Percentiles rank a stretch among this genome's conserved stretches.
Conservation (phyloP, 2,113 vertebrate genomes). For the Sardina pilchardus region DNA sequence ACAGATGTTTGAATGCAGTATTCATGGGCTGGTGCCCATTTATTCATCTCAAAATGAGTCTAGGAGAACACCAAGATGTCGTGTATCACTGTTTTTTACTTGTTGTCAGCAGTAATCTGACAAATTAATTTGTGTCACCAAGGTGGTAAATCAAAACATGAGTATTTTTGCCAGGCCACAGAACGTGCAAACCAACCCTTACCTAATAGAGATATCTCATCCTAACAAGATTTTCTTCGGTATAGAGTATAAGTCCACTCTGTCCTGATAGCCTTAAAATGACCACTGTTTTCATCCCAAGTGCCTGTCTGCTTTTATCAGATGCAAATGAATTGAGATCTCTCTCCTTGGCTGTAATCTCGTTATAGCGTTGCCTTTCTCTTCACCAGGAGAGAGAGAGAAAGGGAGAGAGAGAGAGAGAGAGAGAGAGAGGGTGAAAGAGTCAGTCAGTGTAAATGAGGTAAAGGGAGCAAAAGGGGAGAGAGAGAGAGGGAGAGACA, state of each 20-base stretch:
- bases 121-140: slow-evolving; percentile 1
- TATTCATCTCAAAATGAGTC: neutral
- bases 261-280: slow-evolving; percentile 17
- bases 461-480: neutral
- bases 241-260: neutral
- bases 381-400: neutral
- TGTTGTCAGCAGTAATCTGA: neutral
- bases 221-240: neutral
- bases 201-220: slow-evolving; percentile 13
- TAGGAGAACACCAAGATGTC: slow-evolving; percentile 4
- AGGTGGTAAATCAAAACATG: neutral
- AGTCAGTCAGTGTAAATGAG: neutral
- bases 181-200: neutral
- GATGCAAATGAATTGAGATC: slow-evolving; percentile 58
- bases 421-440: neutral
- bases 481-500: neutral
- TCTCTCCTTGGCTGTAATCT: slow-evolving; percentile 44
- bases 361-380: neutral
- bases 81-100: neutral
- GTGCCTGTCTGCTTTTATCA: slow-evolving; percentile 49
- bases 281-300: slow-evolving; percentile 11
- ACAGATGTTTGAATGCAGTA: slow-evolving; percentile 3
- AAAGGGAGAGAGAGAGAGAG: neutral
- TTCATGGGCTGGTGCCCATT: neutral
- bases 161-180: neutral